Base-by-base conservation (phyloP, 2,888 invertebrate genomes). In the Lasioglossum leucozonium region DNA sequence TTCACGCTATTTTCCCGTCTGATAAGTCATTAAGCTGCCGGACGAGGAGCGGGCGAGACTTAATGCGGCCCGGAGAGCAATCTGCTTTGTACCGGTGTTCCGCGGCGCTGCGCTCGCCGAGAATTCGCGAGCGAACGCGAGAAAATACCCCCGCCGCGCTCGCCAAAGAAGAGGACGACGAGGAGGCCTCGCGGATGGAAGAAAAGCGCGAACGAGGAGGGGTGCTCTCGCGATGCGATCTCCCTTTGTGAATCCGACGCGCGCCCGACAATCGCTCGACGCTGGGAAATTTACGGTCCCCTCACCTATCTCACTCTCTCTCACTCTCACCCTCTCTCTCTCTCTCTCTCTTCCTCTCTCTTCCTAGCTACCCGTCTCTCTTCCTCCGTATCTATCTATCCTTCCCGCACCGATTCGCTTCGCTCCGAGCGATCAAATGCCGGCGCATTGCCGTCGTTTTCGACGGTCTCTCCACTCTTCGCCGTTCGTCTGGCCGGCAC, bases 121-220 rank as follows among this genome's bases (percentile, higher is more conserved):
- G 88, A 82, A 89, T 30, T 62, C 62, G 89, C 84, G 88, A 73
- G 67, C 84, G 75, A 72, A 79, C 85, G 90, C 91, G 91, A 85
- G 91, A 93, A 92, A 92, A 93, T 92, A 92, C 90, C 92, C n/a
- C 93, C 91, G 91, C 83, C 18, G 26, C n/a, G 42, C 6, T 18
- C 34, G 65, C 34, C 37, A 37, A 22, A 34, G 71, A 44, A n/a
- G 58, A 44, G 51, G 26, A 30, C 16, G 51, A n/a, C n/a, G n/a
- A n/a, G n/a, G n/a, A 47, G 67, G 30, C 69, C 18, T 4, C 18
- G 65, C 4, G 1, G 69, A 79, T 88, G 78, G 44, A 62, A 42
- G 42, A 51, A 81, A 74, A 73, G 65, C 65, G 65, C 75, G 67
- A 55, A 90, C 91, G 65, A 34, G 82, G 88, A 80, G 79, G 87